These are phyloP conservation scores for Acrocyrtus sp. DNA, from an alignment of 2,888 invertebrate genomes.

Conservation along the genomic window DNA sequence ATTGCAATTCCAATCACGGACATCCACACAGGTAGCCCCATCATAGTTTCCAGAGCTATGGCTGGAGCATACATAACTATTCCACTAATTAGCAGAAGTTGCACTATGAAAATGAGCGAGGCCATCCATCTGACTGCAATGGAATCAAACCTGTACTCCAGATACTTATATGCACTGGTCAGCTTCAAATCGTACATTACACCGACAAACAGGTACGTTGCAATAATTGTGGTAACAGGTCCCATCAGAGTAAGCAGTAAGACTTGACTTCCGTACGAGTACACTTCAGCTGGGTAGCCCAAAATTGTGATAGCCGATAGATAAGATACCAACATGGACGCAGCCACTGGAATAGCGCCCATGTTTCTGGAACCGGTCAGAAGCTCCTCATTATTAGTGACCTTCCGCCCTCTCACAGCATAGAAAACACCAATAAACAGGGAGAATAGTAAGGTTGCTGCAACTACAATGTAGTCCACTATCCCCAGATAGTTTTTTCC, in stretches of 20 bases:
- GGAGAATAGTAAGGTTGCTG: slow-evolving; percentile 53
- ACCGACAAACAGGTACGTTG: slow-evolving; percentile 47
- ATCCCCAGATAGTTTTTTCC: slow-evolving; percentile 54
- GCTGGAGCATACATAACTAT: slow-evolving; percentile 59
- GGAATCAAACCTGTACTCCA: slow-evolving; percentile 58
- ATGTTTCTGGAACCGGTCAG: slow-evolving; percentile 59
- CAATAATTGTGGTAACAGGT: slow-evolving; percentile 23
- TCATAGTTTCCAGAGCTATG: slow-evolving; percentile 58
- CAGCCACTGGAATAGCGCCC: slow-evolving; percentile 58
- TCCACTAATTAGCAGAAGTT: slow-evolving; percentile 51
- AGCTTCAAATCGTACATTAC: slow-evolving; percentile 58
- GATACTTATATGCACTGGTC: slow-evolving; percentile 60
- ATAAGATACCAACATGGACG: slow-evolving; percentile 57
- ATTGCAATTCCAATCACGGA: slow-evolving; percentile 61
- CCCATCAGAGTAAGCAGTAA: slow-evolving; percentile 46
- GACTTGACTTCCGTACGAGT: slow-evolving; percentile 56
- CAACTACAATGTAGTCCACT: slow-evolving; percentile 57
- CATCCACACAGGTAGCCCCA: slow-evolving; percentile 61
- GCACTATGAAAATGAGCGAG: slow-evolving; percentile 56
- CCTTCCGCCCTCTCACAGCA: slow-evolving; percentile 34
- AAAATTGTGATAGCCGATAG: slow-evolving; percentile 42
- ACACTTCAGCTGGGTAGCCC: slow-evolving; percentile 61
- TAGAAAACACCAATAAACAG: slow-evolving; percentile 53
- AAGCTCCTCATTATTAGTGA: slow-evolving; percentile 56
- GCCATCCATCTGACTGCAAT: slow-evolving; percentile 50